These are phyloP conservation scores for Platalea minor DNA, from an alignment of 2,797 vertebrate genomes.

Conservation along the genomic window DNA sequence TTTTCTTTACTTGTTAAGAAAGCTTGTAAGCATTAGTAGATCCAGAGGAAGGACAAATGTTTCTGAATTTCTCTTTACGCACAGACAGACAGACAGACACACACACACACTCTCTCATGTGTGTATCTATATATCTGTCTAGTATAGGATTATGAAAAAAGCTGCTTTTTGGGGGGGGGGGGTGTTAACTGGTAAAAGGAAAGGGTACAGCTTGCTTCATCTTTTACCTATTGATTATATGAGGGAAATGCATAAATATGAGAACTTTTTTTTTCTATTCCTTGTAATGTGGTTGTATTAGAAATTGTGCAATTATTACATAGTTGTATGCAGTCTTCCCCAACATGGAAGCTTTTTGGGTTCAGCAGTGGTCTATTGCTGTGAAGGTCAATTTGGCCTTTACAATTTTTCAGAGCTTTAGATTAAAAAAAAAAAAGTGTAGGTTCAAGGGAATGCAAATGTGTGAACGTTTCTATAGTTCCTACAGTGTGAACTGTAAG, in stretches of 20 bases:
- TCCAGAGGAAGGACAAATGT: background rate
- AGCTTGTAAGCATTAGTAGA: background rate
- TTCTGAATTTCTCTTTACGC: background rate
- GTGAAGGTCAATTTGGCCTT: background rate
- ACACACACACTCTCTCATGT: no score
- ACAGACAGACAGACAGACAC: no score
- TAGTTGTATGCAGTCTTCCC: background rate
- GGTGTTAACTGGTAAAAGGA: background rate
- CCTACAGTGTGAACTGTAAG: background rate
- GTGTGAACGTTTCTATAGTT: background rate
- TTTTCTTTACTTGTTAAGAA: background rate
- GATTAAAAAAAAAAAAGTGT: background rate
- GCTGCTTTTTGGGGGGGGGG: rapidly evolving
- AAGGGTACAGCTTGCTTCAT: background rate
- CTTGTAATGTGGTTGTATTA: background rate
- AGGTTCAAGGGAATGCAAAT: background rate
- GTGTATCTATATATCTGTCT: background rate
- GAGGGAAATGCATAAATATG: background rate
- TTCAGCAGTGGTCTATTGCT: background rate
- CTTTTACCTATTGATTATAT: background rate
- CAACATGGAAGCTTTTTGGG: background rate
- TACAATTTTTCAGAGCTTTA: background rate
- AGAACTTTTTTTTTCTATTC: background rate
- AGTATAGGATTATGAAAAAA: background rate
- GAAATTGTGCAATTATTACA: background rate